phyloP scores from a whole-genome alignment of 2,113 vertebrate species.

The Pyxicephalus adspersus region DNA sequence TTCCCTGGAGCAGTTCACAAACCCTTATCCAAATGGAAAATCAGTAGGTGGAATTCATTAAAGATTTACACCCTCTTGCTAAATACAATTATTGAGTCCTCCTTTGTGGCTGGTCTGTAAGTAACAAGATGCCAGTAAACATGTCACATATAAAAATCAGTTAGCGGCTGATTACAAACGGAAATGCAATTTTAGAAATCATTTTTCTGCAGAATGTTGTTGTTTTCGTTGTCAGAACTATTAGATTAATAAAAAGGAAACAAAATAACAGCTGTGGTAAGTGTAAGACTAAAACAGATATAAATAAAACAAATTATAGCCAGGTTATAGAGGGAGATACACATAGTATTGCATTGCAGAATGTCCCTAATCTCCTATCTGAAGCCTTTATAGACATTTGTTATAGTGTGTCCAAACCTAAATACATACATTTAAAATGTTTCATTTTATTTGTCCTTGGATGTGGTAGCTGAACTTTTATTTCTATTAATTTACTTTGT shows the following conservation, averaged over 20 bases:
- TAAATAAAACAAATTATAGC: neutral
- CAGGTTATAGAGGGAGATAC: too few species aligned
- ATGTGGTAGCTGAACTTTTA: too few species aligned
- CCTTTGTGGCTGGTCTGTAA: conserved; percentile 1
- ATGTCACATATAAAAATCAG: conserved; percentile 2
- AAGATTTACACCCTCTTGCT: conserved; percentile 27
- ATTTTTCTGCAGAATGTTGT: neutral
- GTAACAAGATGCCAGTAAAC: neutral
- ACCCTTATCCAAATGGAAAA: conserved; percentile 52
- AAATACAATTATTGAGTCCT: conserved; percentile 26
- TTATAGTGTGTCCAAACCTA: too few species aligned
- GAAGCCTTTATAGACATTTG: too few species aligned
- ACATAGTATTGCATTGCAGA: too few species aligned
- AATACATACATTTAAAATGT: too few species aligned
- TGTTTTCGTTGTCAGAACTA: neutral
- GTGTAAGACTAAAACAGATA: neutral
- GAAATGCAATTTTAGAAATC: neutral
- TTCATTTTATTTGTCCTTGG: too few species aligned
- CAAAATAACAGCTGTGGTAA: neutral
- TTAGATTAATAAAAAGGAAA: neutral
- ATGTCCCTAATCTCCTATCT: too few species aligned
- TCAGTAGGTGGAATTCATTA: conserved; percentile 41
- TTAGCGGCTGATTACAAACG: neutral
- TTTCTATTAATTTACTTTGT: too few species aligned
- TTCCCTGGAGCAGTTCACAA: conserved; percentile 29